These are phyloP conservation scores for Apaloderma vittatum DNA, from an alignment of 2,113 vertebrate genomes.

Conservation along the genomic window DNA sequence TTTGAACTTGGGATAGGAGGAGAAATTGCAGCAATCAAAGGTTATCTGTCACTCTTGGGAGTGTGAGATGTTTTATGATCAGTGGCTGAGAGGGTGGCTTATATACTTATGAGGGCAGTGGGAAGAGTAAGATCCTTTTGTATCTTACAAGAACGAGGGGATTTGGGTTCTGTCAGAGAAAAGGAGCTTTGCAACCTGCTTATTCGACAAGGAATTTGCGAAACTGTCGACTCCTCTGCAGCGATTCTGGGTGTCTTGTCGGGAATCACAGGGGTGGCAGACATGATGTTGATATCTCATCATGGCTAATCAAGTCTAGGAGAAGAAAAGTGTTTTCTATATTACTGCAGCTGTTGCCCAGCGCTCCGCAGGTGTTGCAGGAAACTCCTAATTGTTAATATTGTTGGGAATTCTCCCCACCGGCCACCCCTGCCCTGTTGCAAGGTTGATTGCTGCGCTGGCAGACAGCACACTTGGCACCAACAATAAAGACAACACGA, in stretches of 20 bases:
- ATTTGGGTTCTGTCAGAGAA: not conserved
- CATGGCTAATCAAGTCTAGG: not conserved
- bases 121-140: not conserved
- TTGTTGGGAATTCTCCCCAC: not conserved
- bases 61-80: not conserved
- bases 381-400: constrained; percentile 11
- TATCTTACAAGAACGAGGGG: too few relatives aligned
- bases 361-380: not conserved
- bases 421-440: not conserved
- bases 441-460: constrained; percentile 3
- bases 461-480: constrained; percentile 12
- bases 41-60: not conserved
- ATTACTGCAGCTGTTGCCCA: not conserved
- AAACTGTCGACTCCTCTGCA: not conserved
- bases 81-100: not conserved
- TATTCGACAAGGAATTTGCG: not conserved
- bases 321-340: not conserved
- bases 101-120: not conserved
- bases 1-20: not conserved
- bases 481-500: not conserved
- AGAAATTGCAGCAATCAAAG: not conserved
- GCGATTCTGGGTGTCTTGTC: not conserved
- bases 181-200: not conserved
- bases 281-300: not conserved
- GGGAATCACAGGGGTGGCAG: not conserved